These are phyloP conservation scores for Torymus auratus DNA, from an alignment of 2,888 invertebrate genomes.

Conservation along the genomic window DNA sequence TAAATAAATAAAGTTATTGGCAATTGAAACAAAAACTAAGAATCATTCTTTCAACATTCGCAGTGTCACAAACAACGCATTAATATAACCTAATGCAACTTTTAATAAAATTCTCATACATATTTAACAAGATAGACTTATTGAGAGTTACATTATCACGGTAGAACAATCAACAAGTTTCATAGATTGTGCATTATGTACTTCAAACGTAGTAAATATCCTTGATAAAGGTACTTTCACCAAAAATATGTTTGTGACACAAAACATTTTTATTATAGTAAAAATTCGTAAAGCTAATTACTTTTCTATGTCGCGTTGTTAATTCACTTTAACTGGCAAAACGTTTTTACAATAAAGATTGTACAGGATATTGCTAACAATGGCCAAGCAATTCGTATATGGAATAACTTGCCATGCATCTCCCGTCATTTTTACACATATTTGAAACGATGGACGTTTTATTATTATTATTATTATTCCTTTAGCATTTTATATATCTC, in stretches of 20 bases:
- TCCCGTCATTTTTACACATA: slow-evolving; percentile 19
- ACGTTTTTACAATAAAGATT: slow-evolving; percentile 47
- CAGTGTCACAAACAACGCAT: slow-evolving; percentile 45
- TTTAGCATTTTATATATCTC: slow-evolving; percentile 21
- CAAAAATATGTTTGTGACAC: slow-evolving; percentile 54
- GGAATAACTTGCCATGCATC: slow-evolving; percentile 24
- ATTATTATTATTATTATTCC: slow-evolving; percentile 30
- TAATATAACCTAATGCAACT: slow-evolving; percentile 49
- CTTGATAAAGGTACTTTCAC: slow-evolving; percentile 45
- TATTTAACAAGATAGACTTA: slow-evolving; percentile 50
- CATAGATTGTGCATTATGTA: slow-evolving; percentile 56
- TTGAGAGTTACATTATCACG: slow-evolving; percentile 29
- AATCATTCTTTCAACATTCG: slow-evolving; percentile 53
- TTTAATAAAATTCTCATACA: slow-evolving; percentile 48
- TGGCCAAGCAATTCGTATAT: slow-evolving; percentile 26
- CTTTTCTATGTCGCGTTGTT: slow-evolving; percentile 22
- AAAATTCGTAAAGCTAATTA: slow-evolving; percentile 52
- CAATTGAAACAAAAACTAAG: slow-evolving; percentile 44
- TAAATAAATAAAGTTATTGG: slow-evolving; percentile 54
- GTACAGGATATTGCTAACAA: slow-evolving; percentile 53
- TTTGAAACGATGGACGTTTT: slow-evolving; percentile 50
- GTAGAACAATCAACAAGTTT: slow-evolving; percentile 53
- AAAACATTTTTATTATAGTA: slow-evolving; percentile 46
- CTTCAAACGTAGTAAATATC: slow-evolving; percentile 33
- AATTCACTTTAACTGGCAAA: slow-evolving; percentile 40